phyloP scores from a whole-genome alignment of 1,140 invertebrate genomes.

The Glossosoma conforme region DNA sequence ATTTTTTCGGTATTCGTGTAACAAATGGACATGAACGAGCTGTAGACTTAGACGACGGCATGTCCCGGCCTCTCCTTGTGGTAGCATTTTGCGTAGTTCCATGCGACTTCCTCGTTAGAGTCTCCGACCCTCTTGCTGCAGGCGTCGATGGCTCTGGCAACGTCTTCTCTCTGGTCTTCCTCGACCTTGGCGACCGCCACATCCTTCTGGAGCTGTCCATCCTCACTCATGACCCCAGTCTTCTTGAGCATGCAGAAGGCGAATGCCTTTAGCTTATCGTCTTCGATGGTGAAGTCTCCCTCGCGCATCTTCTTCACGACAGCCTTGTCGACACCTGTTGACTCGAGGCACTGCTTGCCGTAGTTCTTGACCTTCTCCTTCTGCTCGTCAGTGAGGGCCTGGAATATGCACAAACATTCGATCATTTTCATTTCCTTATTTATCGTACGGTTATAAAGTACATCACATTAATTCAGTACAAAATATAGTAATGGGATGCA shows the following conservation, averaged over 20 bases:
- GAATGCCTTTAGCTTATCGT: constrained; percentile 28
- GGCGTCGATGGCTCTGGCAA: constrained; percentile 28
- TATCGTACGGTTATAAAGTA: too few relatives aligned
- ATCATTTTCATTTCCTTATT: too few relatives aligned
- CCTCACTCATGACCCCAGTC: constrained; percentile 31
- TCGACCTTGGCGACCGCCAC: constrained; percentile 30
- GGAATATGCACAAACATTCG: too few relatives aligned
- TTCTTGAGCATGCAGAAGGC: constrained; percentile 33
- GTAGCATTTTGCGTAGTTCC: constrained; percentile 33
- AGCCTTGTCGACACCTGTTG: constrained; percentile 28
- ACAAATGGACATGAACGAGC: too few relatives aligned
- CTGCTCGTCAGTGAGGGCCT: constrained; percentile 15
- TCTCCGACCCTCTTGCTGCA: constrained; percentile 32
- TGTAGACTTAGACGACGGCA: constrained; percentile 15
- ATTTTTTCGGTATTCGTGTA: too few relatives aligned
- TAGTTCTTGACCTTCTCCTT: constrained; percentile 9
- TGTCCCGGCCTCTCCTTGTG: constrained; percentile 23
- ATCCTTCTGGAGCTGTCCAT: constrained; percentile 31
- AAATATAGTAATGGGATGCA: too few relatives aligned
- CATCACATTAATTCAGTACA: background rate
- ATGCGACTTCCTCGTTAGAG: constrained; percentile 33
- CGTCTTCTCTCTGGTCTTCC: constrained; percentile 21
- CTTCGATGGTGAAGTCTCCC: constrained; percentile 24
- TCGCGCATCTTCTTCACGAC: constrained; percentile 23
- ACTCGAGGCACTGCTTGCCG: constrained; percentile 11